Base-by-base conservation (phyloP, 2,888 invertebrate genomes). In the Pammene aurita region DNA sequence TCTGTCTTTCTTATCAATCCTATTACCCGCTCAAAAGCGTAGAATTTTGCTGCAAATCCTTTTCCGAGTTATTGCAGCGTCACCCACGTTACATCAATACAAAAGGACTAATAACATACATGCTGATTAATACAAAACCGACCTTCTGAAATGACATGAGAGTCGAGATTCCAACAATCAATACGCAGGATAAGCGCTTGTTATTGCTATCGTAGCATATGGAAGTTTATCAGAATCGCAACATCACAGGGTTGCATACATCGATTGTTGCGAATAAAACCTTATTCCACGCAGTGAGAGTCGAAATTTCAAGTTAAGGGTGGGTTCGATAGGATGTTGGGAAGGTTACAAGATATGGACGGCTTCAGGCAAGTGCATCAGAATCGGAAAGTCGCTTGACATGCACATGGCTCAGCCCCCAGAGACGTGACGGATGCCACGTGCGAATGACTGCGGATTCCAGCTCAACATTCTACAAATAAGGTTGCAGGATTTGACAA, bases 371-470 rank as follows among this genome's bases (percentile, higher is more conserved):
- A 11, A 52, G 62, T 52, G 62, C 62, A 62, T 62, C 62, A 52
- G 50, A 48, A 61, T 62, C 38, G 38, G 61, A 50, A 60, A 46
- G 50, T 57, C 58, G 58, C 38, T 61, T 61, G 61, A 61, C 16
- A 48, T 61, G 50, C 50, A 50, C 18, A 52, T 18, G 50, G 50
- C 61, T 18, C 26, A 26, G 50, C 50, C 57, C 62, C 26, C 48
- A n/a, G 52, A 41, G 62, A 62, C 62, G 62, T 62, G 62, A 62
- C 62, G 41, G 52, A 62, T 62, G 62, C 41, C 38, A 13, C 61
- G n/a, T 26, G 34, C 46, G 60, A 46, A 26, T n/a, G 57, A 50
- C 48, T 61, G 48, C 10, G 50, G 61, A 62, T 62, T 52, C 14
- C 48, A 7, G 26, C 16, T 38, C 13, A n/a, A 18, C n/a, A 41